Evolutionary conservation across 64 coral and sea anemone genomes (phyloP).

Genomic region (Pocillopora damicornis): DNA sequence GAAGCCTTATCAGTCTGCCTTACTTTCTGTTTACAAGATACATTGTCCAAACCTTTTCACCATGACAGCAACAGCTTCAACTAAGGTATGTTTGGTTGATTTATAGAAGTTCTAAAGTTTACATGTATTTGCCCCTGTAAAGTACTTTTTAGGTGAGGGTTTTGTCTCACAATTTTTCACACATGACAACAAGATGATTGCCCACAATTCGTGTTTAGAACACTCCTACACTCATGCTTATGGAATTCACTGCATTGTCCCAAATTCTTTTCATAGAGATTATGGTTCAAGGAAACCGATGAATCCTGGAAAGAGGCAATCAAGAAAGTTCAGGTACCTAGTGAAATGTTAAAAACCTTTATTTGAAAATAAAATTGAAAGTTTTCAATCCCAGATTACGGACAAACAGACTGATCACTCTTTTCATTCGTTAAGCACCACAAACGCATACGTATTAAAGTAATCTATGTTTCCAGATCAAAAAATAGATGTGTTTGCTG

Average conservation of each 20-base stretch:
- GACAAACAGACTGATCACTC: neutral
- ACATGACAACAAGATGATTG: too few species aligned
- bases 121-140: neutral
- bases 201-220: neutral
- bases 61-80: slow-evolving; percentile 37
- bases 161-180: too few species aligned
- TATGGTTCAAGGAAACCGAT: slow-evolving; percentile 72
- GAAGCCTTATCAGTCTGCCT: slow-evolving; percentile 72
- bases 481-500: too few species aligned
- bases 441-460: neutral
- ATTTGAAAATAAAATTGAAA: neutral
- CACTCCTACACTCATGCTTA: neutral
- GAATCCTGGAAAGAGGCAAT: slow-evolving; percentile 63
- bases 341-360: neutral
- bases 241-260: neutral
- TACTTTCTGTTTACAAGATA: slow-evolving; percentile 89
- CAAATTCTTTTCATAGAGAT: slow-evolving; percentile 16
- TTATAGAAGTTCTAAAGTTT: neutral
- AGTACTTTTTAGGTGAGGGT: too few species aligned
- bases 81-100: neutral
- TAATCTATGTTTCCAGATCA: too few species aligned
- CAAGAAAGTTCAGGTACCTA: slow-evolving; percentile 65
- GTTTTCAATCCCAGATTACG: neutral
- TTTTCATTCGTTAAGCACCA: neutral
- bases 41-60: slow-evolving; percentile 68